Conservation (phyloP, 2,113 vertebrate species). For the Agapornis roseicollis region DNA sequence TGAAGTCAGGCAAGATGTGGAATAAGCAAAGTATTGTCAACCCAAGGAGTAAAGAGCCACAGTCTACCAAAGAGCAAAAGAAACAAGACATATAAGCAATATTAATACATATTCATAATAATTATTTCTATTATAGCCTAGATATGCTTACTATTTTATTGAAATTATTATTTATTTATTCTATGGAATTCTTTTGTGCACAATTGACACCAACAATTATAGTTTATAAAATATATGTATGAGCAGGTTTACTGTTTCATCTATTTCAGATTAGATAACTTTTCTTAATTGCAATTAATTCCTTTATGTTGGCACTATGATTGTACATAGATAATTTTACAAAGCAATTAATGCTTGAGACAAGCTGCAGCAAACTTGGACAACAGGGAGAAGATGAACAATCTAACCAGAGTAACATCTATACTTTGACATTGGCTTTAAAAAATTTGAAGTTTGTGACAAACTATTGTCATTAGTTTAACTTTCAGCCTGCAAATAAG, state of each 20-base stretch:
- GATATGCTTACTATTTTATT: background rate
- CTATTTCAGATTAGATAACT: background rate
- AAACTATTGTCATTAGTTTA: background rate
- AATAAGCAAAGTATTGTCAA: background rate
- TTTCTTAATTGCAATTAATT: background rate
- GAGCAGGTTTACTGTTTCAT: background rate
- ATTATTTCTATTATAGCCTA: background rate
- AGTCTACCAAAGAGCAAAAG: background rate
- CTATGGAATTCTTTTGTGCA: background rate
- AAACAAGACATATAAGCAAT: background rate
- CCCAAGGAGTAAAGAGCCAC: background rate
- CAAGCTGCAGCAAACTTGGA: background rate
- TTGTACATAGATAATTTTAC: background rate
- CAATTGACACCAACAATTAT: background rate
- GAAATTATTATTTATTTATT: background rate
- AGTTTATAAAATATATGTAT: background rate
- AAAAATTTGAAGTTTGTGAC: background rate
- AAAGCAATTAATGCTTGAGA: background rate
- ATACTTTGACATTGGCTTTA: background rate
- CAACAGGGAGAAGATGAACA: background rate
- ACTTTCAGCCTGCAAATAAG: background rate
- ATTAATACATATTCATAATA: background rate
- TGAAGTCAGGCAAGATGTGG: background rate
- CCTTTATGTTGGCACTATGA: background rate
- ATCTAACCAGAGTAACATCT: background rate